Evolutionary conservation across 2,113 vertebrate genomes (phyloP).

Genomic region (Ciconia stormi): DNA sequence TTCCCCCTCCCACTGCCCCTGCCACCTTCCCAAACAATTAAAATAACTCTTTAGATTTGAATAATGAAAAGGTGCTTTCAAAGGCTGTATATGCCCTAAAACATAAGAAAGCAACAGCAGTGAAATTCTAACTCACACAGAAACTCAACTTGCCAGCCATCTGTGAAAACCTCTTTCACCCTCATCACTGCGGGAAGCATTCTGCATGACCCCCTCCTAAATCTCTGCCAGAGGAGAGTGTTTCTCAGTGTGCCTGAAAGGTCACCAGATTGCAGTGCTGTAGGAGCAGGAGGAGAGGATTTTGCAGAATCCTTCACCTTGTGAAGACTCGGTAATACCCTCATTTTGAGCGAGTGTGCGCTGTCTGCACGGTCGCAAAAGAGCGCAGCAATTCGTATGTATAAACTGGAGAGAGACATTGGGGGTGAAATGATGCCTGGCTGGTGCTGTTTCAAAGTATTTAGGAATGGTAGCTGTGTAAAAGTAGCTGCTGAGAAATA

Average conservation of each 20-base stretch:
- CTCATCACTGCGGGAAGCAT: background rate
- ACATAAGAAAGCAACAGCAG: background rate
- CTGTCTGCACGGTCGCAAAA: background rate
- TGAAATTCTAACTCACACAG: background rate
- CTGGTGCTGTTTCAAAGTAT: background rate
- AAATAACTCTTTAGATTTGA: background rate
- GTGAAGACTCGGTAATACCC: rapidly evolving
- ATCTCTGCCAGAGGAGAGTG: background rate
- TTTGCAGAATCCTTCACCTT: background rate
- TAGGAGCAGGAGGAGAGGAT: background rate
- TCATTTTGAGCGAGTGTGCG: background rate
- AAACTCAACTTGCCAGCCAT: background rate
- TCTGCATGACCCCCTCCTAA: background rate
- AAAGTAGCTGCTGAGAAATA: background rate
- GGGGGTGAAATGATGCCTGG: background rate
- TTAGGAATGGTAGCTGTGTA: background rate
- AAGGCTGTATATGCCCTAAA: background rate
- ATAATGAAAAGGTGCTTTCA: background rate
- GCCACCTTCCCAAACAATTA: background rate
- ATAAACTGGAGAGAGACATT: background rate
- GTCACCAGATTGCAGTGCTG: background rate
- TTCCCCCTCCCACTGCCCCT: background rate
- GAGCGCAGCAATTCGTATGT: background rate
- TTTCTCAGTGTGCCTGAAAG: background rate
- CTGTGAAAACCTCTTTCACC: background rate